A percentile compares a stretch with the other conserved stretches of the same genome.
Evolutionary conservation across 2,888 invertebrate species (phyloP).

Genomic region (Tetragonisca angustula): DNA sequence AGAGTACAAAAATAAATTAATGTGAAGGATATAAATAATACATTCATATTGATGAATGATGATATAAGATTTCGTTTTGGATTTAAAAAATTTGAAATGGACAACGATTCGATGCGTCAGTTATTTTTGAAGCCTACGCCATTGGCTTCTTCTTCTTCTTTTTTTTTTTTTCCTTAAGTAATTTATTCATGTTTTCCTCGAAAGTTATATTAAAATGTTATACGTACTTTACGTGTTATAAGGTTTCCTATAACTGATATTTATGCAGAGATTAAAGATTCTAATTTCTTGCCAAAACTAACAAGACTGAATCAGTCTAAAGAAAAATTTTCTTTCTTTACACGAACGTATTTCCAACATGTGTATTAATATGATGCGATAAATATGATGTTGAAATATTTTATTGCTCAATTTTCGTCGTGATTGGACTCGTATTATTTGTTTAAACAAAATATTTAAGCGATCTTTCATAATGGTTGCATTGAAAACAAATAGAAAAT

Average conservation of each 20-base stretch:
- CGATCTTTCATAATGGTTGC: neutral
- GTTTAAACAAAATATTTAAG: conserved; percentile 1
- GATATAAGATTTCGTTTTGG: neutral
- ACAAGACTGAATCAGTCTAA: conserved; percentile 60
- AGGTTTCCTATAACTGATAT: conserved; percentile 29
- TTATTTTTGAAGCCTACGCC: neutral
- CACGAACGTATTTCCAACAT: neutral
- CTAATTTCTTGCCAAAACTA: conserved; percentile 64
- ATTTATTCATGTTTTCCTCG: conserved; percentile 43
- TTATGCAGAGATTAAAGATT: conserved; percentile 30
- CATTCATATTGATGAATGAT: neutral
- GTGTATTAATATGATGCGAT: conserved; percentile 10
- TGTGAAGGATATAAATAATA: neutral
- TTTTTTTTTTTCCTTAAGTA: conserved; percentile 22
- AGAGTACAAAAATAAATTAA: neutral
- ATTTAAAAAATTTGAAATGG: neutral
- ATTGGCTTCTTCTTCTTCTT: neutral
- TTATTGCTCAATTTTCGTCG: conserved; percentile 47
- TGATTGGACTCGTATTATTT: conserved; percentile 11
- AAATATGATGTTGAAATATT: conserved; percentile 27
- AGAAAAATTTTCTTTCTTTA: conserved; percentile 11
- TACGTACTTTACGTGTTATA: conserved; percentile 45
- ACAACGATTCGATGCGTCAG: neutral
- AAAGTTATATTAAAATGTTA: conserved; percentile 39
- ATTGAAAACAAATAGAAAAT: neutral